phyloP scores from a whole-genome alignment of 2,797 vertebrate species.

The Spinibarbus caldwelli region DNA sequence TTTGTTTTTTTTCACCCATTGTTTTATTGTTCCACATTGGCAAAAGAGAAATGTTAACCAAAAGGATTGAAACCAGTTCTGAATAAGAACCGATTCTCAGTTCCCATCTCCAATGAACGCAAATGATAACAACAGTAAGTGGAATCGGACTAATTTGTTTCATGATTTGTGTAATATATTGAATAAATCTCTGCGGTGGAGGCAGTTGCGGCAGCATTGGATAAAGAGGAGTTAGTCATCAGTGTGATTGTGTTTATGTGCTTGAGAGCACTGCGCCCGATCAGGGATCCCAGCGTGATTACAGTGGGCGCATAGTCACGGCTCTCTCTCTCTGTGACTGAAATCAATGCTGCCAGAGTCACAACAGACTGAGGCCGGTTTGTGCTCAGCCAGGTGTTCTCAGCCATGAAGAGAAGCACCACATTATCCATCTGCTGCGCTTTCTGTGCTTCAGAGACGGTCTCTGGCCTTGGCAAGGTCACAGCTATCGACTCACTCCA shows the following conservation, averaged over 20 bases:
- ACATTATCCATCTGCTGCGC: constrained; percentile 54
- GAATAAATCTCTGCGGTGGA: constrained; percentile 3
- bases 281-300: constrained; percentile 53
- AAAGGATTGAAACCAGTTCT: not conserved
- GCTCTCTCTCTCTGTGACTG: constrained; percentile 26
- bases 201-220: constrained; percentile 30
- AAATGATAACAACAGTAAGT: not conserved
- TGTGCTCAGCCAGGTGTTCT: constrained; percentile 65
- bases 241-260: constrained; percentile 54
- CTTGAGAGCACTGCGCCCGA: constrained; percentile 49
- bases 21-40: not conserved
- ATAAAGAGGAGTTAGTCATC: constrained; percentile 53
- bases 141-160: constrained; percentile 13
- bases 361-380: constrained; percentile 50
- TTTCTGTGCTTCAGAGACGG: constrained; percentile 43
- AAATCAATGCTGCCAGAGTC: constrained; percentile 57
- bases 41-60: not conserved
- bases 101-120: not conserved
- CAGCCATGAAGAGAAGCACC: constrained; percentile 39
- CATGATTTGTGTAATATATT: constrained; percentile 31
- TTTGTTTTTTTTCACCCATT: too few species aligned
- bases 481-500: constrained; percentile 17
- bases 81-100: not conserved
- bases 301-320: constrained; percentile 41
- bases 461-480: constrained; percentile 31